phyloP scores from a whole-genome alignment of 1,140 invertebrate genomes.

The Drosophila elegans region DNA sequence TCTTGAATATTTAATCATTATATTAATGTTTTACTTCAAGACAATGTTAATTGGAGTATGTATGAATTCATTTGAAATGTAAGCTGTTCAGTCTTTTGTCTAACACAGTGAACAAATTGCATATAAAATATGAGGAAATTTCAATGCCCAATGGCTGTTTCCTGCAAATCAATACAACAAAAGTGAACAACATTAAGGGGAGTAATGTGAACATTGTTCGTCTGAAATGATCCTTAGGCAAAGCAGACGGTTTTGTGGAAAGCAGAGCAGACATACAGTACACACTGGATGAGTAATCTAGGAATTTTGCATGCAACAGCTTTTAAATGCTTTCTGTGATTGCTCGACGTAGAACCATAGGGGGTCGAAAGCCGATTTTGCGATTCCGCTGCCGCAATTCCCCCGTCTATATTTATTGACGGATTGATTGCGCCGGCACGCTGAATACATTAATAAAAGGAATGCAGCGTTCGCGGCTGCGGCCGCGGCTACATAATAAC shows the following conservation, averaged over 20 bases:
- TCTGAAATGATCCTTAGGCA: not conserved
- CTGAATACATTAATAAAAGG: constrained; percentile 34
- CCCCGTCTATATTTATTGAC: constrained; percentile 22
- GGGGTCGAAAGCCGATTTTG: constrained; percentile 26
- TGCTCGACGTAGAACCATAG: not conserved
- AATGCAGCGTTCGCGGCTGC: not conserved
- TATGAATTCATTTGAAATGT: not conserved
- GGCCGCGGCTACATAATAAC: constrained; percentile 9
- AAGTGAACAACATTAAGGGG: not conserved
- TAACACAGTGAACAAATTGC: not conserved
- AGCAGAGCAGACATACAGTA: not conserved
- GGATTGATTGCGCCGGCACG: constrained; percentile 14
- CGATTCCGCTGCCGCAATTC: not conserved
- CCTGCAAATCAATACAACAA: not conserved
- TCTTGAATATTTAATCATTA: no score
- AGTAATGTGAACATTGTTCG: not conserved
- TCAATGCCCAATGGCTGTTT: not conserved
- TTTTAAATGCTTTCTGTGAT: constrained; percentile 20
- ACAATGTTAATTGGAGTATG: no score
- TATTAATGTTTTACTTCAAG: no score
- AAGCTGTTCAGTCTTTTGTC: not conserved
- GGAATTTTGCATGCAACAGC: constrained; percentile 2
- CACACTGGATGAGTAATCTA: not conserved
- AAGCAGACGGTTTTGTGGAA: not conserved
- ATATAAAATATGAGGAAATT: not conserved